These are phyloP conservation scores for Drosophila guanche DNA, from an alignment of 1,140 invertebrate species.

Conservation along the genomic window DNA sequence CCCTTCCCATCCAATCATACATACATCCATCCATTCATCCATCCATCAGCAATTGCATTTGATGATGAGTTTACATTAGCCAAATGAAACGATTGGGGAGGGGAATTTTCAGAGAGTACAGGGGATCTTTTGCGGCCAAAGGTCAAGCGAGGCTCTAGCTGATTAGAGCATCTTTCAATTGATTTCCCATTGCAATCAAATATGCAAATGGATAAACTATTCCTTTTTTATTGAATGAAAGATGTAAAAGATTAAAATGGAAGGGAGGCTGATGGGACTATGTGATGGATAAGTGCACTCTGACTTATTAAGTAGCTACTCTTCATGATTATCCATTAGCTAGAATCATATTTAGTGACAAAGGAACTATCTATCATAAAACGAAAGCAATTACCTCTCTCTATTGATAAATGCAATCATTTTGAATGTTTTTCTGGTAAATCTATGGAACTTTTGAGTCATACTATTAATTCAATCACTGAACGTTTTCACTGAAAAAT, in stretches of 20 bases:
- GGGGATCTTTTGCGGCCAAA: background rate
- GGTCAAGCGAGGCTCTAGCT: constrained; percentile 25
- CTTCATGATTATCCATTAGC: no score
- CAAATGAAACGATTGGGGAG: constrained; percentile 30
- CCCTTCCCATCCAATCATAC: background rate
- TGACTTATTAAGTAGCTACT: no score
- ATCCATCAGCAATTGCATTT: constrained; percentile 26
- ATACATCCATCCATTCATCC: background rate
- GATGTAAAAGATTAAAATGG: no score
- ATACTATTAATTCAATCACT: background rate
- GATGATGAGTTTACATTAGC: constrained; percentile 44
- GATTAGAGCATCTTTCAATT: constrained; percentile 15
- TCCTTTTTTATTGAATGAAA: background rate
- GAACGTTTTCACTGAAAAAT: background rate
- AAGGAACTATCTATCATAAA: no score
- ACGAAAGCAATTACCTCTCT: no score
- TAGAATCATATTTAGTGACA: no score
- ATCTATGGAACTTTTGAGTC: no score
- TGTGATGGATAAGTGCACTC: no score
- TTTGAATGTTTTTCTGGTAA: no score
- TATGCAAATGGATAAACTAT: background rate
- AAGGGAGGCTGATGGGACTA: no score
- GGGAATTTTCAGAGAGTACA: background rate
- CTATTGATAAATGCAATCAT: no score
- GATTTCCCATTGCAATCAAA: constrained; percentile 2